These are phyloP conservation scores for Epinephelus coioides DNA, from an alignment of 2,797 vertebrate genomes.

Conservation along the genomic window DNA sequence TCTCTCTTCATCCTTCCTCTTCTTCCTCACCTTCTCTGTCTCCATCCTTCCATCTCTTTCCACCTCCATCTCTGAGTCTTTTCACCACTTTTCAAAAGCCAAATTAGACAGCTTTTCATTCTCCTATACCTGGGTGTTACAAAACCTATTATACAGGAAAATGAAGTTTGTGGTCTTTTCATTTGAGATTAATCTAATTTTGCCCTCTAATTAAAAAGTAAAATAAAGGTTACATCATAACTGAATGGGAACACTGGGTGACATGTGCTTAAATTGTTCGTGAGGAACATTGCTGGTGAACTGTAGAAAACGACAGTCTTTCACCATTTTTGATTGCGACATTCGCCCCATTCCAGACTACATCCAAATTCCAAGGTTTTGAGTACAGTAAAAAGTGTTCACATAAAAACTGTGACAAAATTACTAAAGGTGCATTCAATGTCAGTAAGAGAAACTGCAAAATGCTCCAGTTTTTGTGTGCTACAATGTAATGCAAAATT, in stretches of 20 bases:
- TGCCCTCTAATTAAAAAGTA: not conserved
- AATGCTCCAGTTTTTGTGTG: too few species aligned
- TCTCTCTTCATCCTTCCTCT: not conserved
- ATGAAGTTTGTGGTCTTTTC: not conserved
- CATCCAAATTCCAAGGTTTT: not conserved
- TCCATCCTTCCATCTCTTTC: not conserved
- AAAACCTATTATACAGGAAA: not conserved
- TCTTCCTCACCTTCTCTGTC: conserved; percentile 6
- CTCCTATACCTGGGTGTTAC: not conserved
- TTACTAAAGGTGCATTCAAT: too few species aligned
- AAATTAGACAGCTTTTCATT: conserved; percentile 2
- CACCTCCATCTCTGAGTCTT: not conserved
- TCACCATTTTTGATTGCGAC: not conserved
- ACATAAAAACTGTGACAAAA: not conserved
- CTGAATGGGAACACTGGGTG: not conserved
- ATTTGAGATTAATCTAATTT: conserved; percentile 3
- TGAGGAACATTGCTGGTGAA: not conserved
- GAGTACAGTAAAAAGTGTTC: not conserved
- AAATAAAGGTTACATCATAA: not conserved
- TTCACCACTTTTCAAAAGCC: conserved; percentile 26
- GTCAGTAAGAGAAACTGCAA: too few species aligned
- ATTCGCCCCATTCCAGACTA: not conserved
- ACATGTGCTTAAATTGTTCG: not conserved
- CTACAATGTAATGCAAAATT: too few species aligned
- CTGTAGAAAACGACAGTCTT: not conserved